These are phyloP conservation scores for Peromyscus aztecus DNA, from an alignment of 2,797 vertebrate genomes.

Conservation along the genomic window DNA sequence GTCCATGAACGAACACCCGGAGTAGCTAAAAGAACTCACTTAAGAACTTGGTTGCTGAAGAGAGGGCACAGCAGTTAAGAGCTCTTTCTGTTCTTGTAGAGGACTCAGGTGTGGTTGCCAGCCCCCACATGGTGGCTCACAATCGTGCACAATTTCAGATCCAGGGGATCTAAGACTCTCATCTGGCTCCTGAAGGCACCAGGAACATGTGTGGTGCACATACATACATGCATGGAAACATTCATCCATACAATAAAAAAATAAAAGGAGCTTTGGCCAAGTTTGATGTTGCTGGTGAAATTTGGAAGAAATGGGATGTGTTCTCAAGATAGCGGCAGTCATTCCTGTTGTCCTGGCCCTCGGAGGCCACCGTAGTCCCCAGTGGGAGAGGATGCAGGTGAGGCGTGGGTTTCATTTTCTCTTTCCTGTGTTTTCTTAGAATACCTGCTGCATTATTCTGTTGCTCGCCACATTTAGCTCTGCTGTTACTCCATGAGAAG, in stretches of 20 bases:
- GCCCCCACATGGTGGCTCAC: not conserved
- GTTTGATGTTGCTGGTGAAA: not conserved
- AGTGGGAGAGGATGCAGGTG: no score
- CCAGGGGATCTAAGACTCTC: not conserved
- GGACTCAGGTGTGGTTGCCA: not conserved
- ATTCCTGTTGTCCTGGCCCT: no score
- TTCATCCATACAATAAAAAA: not conserved
- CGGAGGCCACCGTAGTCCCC: not conserved
- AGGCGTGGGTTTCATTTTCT: not conserved
- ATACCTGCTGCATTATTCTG: not conserved
- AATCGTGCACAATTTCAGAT: not conserved
- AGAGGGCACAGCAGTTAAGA: not conserved
- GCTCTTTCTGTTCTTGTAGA: not conserved
- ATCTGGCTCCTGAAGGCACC: no score
- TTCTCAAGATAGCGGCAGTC: not conserved
- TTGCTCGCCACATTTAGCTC: not conserved
- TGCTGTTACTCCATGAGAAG: not conserved
- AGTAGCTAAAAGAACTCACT: not conserved
- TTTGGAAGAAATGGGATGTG: not conserved
- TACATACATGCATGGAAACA: not conserved
- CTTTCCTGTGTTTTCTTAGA: not conserved
- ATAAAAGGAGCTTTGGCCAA: not conserved
- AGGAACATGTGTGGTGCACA: not conserved
- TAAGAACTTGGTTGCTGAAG: not conserved
- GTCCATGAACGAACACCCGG: fast-evolving